Conservation (phyloP, 2,113 vertebrate genomes). For the Halichoerus grypus region DNA sequence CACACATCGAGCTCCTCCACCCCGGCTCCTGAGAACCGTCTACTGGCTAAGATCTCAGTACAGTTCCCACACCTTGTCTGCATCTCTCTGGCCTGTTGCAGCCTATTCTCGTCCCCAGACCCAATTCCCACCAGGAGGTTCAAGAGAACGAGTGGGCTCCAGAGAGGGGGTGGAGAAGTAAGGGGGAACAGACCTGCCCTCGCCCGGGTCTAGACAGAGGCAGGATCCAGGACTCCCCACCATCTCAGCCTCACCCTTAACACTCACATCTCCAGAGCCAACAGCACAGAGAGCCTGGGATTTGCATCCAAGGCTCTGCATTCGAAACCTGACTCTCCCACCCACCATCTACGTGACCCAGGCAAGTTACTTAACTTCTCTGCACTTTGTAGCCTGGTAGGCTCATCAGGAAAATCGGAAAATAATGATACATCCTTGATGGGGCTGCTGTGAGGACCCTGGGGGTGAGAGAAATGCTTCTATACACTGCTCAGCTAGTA, state of each 20-base stretch:
- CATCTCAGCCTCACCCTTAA: background rate
- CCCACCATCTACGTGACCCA: background rate
- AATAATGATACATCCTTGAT: background rate
- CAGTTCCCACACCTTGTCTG: background rate
- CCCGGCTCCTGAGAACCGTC: background rate
- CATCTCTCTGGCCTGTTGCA: background rate
- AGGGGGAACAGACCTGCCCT: background rate
- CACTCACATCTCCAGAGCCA: background rate
- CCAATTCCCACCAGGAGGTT: background rate
- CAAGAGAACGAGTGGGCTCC: background rate
- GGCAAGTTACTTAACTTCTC: background rate
- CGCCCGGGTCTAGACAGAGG: background rate
- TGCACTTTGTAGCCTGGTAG: background rate
- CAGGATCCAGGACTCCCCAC: background rate
- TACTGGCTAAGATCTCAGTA: background rate
- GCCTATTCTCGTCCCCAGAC: slow-evolving; percentile 21
- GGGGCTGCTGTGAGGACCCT: background rate
- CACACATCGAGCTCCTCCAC: background rate
- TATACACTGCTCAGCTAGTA: slow-evolving; percentile 38
- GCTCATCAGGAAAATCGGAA: background rate
- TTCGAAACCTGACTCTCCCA: background rate
- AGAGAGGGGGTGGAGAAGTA: background rate
- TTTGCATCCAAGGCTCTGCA: background rate
- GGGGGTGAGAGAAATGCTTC: slow-evolving; percentile 32
- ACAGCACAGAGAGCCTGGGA: background rate